These are phyloP conservation scores for Pluvialis apricaria DNA, from an alignment of 2,113 vertebrate species.

Conservation along the genomic window DNA sequence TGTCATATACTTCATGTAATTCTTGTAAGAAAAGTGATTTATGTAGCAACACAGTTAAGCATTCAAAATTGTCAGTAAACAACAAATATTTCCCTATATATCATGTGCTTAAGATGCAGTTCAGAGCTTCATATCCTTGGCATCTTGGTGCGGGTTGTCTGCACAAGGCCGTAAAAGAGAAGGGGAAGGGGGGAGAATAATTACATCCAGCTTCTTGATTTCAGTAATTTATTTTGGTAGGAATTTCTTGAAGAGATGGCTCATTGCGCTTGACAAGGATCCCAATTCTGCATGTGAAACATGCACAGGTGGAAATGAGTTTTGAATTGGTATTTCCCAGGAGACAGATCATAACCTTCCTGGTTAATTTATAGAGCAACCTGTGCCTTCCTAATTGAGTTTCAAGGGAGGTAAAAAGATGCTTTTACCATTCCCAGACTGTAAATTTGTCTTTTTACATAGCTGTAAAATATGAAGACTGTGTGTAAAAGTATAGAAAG, in stretches of 20 bases:
- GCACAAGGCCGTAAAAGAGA: neutral
- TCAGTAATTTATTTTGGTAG: neutral
- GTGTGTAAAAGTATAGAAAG: neutral
- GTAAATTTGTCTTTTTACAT: neutral
- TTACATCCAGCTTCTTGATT: neutral
- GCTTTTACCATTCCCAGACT: neutral
- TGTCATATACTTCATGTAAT: neutral
- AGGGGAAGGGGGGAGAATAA: neutral
- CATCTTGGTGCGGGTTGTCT: neutral
- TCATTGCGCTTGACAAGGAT: neutral
- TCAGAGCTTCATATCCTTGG: neutral
- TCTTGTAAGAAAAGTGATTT: neutral
- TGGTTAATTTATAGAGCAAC: slow-evolving; percentile 31
- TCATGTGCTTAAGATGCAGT: neutral
- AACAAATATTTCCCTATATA: neutral
- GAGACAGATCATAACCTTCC: slow-evolving; percentile 7
- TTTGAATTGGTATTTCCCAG: slow-evolving; percentile 24
- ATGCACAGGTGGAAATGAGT: neutral
- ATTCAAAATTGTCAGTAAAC: neutral
- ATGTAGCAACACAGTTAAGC: neutral
- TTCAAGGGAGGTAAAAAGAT: slow-evolving; percentile 3
- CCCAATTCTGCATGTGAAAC: neutral
- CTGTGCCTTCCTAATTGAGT: neutral
- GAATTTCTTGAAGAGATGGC: neutral
- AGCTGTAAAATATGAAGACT: neutral